Conservation (phyloP, 2,113 vertebrate genomes). For the Anguilla japonica region DNA sequence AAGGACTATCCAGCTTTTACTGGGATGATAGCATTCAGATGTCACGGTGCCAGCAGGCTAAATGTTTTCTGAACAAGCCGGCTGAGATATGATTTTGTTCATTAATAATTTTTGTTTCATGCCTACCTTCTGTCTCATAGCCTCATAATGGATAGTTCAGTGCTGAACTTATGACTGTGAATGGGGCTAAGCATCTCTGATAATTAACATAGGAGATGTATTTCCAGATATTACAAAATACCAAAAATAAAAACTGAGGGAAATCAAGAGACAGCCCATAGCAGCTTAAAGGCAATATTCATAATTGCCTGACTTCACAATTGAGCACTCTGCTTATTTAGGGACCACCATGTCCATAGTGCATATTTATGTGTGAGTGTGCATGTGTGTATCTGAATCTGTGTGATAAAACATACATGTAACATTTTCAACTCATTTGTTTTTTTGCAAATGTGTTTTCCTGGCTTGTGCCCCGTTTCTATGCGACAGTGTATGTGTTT, state of each 20-base stretch:
- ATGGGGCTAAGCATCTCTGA: no score
- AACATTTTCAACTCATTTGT: not conserved
- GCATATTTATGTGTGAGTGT: not conserved
- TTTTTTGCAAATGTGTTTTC: not conserved
- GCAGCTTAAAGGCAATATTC: not conserved
- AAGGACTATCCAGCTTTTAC: no score
- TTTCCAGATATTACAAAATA: not conserved
- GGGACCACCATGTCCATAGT: not conserved
- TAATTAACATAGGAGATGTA: not conserved
- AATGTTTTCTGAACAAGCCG: no score
- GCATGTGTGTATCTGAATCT: not conserved
- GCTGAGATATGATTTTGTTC: no score
- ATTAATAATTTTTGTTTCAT: no score
- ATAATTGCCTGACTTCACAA: not conserved
- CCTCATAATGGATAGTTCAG: not conserved
- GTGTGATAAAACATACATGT: not conserved
- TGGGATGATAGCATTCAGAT: no score
- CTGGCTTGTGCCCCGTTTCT: not conserved
- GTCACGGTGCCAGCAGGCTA: no score
- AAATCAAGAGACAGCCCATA: not conserved
- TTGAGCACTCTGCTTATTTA: not conserved
- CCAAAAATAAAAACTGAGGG: not conserved
- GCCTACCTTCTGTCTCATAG: no score
- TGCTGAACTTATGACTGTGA: no score
- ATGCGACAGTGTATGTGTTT: not conserved